Base-by-base conservation (phyloP, 1,140 invertebrate genomes). In the Drosophila rufa region DNA sequence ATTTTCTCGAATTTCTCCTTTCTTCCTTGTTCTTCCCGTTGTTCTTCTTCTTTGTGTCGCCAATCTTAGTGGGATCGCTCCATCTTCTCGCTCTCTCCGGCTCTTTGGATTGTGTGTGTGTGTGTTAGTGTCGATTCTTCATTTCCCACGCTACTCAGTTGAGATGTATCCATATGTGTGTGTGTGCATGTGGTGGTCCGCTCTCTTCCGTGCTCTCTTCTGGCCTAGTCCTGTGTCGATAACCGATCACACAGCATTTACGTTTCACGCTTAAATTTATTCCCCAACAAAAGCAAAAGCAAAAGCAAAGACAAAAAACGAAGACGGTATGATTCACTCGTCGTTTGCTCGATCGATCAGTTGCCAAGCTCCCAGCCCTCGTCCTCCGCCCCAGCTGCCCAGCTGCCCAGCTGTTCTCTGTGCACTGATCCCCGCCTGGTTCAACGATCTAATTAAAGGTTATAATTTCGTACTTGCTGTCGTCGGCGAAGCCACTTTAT, bases 391-490 rank as follows among this genome's bases (percentile, higher is more conserved):
- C 33, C 22, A 25, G 22, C 22, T 25, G 9, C 4, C 51, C 51
- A 40, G 55, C 50, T 58, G 56, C 36, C 30, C 42, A 46, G 58
- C 51, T 73, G 53, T 73, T 58, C 40, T 71, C 67, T 71, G 69
- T 73, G 53, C 69, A 73, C 51, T 73, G 69, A 60, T 64, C 42
- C 53, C 67, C 47, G 67, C 50, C 64, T 89, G 75, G 86, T 92
- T 92, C 90, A 92, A 91, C 75, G 91, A 87, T 92, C 83, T 91
- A 92, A 89, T 91, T 89, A 92, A 91, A 92, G 86, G 86, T 91
- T 91, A 89, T 89, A 92, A 83, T 67, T 73, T 65, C 43, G 53
- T 46, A 64, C 69, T 59, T 68, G 42, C 50, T 59, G 55, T 42
- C 55, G 33, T 40, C 46, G 36, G 17, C 12, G n/a, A 25, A 46